Conservation (phyloP, 2,797 vertebrate species). For the Scolopax bukidnonensis region DNA sequence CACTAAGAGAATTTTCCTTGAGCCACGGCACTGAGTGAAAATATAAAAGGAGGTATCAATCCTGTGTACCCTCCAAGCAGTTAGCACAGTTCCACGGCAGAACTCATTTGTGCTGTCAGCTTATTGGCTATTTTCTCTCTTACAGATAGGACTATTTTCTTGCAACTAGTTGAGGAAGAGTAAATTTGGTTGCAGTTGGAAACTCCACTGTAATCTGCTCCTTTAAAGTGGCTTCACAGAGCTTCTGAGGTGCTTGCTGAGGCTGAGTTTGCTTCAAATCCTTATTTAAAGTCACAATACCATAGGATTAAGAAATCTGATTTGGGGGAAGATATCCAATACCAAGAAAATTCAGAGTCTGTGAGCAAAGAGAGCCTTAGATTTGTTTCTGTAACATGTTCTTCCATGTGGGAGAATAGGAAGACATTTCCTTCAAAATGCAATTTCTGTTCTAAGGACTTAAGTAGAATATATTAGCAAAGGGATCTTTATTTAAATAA, state of each 20-base stretch:
- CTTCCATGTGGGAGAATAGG: neutral
- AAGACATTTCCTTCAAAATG: neutral
- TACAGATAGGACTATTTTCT: neutral
- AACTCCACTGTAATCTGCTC: neutral
- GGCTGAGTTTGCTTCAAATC: neutral
- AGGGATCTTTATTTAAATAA: neutral
- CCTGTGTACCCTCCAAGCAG: neutral
- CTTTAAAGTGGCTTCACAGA: neutral
- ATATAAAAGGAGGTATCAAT: constrained; percentile 3
- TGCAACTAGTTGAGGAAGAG: neutral
- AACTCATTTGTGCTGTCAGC: constrained; percentile 29
- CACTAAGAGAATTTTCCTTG: constrained; percentile 14
- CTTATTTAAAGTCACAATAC: neutral
- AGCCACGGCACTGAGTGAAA: neutral
- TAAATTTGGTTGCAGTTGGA: constrained; percentile 15
- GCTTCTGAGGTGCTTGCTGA: neutral
- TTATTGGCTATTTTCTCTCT: neutral
- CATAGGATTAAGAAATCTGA: neutral
- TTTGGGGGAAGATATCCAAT: neutral
- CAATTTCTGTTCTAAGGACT: neutral
- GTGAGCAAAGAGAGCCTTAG: neutral
- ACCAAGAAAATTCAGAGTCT: neutral
- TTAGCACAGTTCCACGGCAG: neutral
- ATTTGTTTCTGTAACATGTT: neutral
- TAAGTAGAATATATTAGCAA: neutral